Evolutionary conservation across 2,888 invertebrate species (phyloP), one percentile per base, ranked within the genome.

Genomic region (Conus canariensis): DNA sequence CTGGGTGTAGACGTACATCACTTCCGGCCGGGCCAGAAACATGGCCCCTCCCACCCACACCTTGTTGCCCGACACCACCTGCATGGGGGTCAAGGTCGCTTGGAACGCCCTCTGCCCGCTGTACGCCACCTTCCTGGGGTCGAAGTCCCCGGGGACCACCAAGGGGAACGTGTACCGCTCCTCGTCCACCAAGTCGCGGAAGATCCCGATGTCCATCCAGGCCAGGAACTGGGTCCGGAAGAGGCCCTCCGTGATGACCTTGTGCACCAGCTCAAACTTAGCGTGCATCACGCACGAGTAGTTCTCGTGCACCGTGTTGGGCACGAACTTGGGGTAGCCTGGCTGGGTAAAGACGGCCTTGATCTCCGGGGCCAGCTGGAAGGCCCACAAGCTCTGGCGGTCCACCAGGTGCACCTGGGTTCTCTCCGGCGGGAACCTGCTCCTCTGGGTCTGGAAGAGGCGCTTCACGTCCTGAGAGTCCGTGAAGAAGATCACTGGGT

Each of bases 261-360:
- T 92, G 45, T 93, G 90, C 85, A 95, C 91, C 19, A 95, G 90
- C 90, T 95, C 95, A 92, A 94, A 95, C 90, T 95, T 95, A 22
- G 95, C 94, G 92, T 95, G 95, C 95, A 95, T 95, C 67, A 93
- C 93, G 90, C 94, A 94, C 9, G 95, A 94, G 91, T 95, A 95
- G n/a, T 93, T 93, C 12, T 94, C 93, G n/a, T 93, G 91, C 14
- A 95, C 93, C 3, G 95, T 95, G 88, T 95, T 95, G 56, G 95
- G 95, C 22, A 92, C 90, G 90, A 91, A 92, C 25, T 91, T 60
- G 12, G 95, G 95, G 89, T 95, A 95, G 30, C 92, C 92, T 16
- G 93, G 92, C 85, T 94, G 93, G 6, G 87, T 82, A 90, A 93
- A 95, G 10, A 95, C 92, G 25, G 91, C 87, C 30, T 92, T 90